A percentile compares a stretch with the other conserved stretches of the same genome.
Conservation (phyloP, 35 echinoderm and acorn worm genomes). For the Amphiura filiformis region DNA sequence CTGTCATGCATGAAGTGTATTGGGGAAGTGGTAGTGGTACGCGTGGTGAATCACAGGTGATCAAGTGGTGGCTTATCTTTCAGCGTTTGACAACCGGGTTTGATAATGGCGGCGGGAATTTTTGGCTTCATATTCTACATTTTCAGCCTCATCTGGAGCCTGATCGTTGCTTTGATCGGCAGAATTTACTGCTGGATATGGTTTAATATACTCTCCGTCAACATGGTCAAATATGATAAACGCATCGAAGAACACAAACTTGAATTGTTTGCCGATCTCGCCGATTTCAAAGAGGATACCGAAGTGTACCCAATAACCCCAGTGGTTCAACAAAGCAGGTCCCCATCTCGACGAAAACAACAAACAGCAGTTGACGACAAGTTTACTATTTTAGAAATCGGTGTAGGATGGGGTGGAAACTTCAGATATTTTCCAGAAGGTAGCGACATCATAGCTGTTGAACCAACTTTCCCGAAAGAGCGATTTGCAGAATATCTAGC, state of each 20-base stretch:
- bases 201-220: not conserved
- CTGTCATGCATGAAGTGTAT: too few relatives aligned
- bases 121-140: not conserved
- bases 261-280: not conserved
- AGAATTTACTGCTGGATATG: not conserved
- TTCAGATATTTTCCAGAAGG: conserved; percentile 38
- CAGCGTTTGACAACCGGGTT: too few relatives aligned
- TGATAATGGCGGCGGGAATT: not conserved
- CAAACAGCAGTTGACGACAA: not conserved
- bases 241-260: not conserved
- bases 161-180: not conserved
- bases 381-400: conserved; percentile 42
- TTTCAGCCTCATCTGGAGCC: not conserved
- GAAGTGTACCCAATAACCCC: not conserved
- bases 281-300: not conserved
- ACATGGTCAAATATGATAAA: conserved; percentile 1
- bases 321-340: not conserved
- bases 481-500: not conserved
- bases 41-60: too few relatives aligned
- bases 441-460: conserved; percentile 4
- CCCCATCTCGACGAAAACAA: not conserved
- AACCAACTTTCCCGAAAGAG: not conserved
- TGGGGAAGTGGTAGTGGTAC: too few relatives aligned
- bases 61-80: too few relatives aligned
- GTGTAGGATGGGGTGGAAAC: conserved; percentile 48